Base-by-base conservation (phyloP, 2,113 vertebrate genomes). In the Saccopteryx leptura region DNA sequence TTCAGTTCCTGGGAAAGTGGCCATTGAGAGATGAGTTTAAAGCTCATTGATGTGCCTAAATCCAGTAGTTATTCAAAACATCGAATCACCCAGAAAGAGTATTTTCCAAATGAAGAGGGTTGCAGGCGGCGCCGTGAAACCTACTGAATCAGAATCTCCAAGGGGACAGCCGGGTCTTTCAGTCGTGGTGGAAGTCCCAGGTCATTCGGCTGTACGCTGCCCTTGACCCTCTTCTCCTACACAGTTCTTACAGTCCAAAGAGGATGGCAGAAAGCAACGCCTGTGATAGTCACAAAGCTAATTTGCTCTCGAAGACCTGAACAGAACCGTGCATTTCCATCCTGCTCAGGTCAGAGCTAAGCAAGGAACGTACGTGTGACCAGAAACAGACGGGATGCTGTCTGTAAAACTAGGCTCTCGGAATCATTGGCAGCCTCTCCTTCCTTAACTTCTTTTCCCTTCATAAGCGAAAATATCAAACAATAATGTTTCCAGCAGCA, bases 321-420 rank as follows among this genome's bases (percentile, higher is more conserved):
- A 75, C 9, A 74, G 39, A 87, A 79, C 18, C 26, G 56, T 4
- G 4, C 7, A 61, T 65, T 90, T 71, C 10, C 71, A 48, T 75
- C 52, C 50, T 24, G 5, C 65, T 48, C 9, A 21, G 2, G 9
- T 48, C 46, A 60, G 9, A 69, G 23, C 60, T 33, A 76, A 71
- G n/a, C 4, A 52, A 46, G 50, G 93, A 86, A 63, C 18, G 48
- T 28, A 14, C 46, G 69, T 50, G 9, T 11, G 39, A 48, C 24
- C 79, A 17, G 31, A 83, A 69, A 46, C 39, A 33, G 54, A 17
- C 8, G 1, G 12, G 26, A 48, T 4, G 8, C 2, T 11, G 31
- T 46, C 26, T 0, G 0, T 9, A 4, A 26, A 85, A 60, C 11
- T 31, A 8, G 33, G 31, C 72, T 74, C 48, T 58, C 31, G 1